Evolutionary conservation across 2,888 invertebrate genomes (phyloP).

Genomic region (Stenoptilia bipunctidactyla): DNA sequence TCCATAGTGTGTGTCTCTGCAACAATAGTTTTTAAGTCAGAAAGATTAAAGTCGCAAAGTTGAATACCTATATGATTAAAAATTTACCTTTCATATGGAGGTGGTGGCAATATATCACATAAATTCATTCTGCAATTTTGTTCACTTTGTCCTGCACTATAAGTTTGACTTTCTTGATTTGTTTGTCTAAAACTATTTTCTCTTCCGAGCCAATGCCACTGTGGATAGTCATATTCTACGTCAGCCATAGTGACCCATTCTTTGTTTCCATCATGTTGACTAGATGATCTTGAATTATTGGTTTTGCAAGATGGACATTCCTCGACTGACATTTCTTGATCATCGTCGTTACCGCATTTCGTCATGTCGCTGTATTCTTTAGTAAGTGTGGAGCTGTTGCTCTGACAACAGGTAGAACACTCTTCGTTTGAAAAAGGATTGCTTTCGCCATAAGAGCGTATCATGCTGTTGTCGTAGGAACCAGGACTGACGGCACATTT

Average conservation of each 20-base stretch:
- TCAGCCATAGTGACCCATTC: conserved; percentile 56
- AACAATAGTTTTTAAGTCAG: conserved; percentile 16
- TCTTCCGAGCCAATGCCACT: conserved; percentile 62
- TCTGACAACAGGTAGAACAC: conserved; percentile 60
- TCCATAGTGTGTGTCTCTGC: conserved; percentile 56
- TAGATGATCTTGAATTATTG: conserved; percentile 54
- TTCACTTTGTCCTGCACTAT: conserved; percentile 42
- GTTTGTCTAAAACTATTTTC: conserved; percentile 57
- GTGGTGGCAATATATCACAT: conserved; percentile 58
- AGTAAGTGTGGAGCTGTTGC: conserved; percentile 57
- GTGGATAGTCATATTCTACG: conserved; percentile 62
- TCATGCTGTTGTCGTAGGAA: conserved; percentile 67
- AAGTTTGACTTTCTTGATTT: conserved; percentile 39
- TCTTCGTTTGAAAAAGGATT: conserved; percentile 63
- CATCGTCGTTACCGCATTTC: conserved; percentile 58
- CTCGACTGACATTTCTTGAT: conserved; percentile 55
- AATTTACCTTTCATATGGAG: conserved; percentile 58
- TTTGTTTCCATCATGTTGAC: conserved; percentile 53
- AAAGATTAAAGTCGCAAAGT: not conserved
- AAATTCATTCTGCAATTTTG: conserved; percentile 61
- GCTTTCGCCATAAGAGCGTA: conserved; percentile 53
- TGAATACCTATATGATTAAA: not conserved
- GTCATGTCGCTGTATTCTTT: conserved; percentile 66
- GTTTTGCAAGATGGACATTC: conserved; percentile 63
- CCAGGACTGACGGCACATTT: conserved; percentile 69